These are phyloP conservation scores for Phortica variegata DNA, from an alignment of 1,140 invertebrate genomes.

Conservation along the genomic window DNA sequence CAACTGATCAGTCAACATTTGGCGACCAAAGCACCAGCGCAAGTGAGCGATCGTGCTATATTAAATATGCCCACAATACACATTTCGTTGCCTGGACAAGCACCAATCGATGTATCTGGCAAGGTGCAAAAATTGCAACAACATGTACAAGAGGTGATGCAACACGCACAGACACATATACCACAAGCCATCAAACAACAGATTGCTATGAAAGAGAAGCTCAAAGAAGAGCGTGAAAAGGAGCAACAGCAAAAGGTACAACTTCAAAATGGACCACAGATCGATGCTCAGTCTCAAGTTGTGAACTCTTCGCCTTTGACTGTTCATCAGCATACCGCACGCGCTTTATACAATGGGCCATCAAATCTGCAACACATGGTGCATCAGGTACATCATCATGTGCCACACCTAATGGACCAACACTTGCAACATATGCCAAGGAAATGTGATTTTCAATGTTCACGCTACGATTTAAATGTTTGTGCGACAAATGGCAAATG, in stretches of 20 bases:
- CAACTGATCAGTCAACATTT: too few relatives aligned
- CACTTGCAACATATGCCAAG: constrained; percentile 28
- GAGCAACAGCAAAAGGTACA: constrained; percentile 10
- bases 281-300: background rate
- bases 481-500: constrained; percentile 44
- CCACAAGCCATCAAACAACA: constrained; percentile 33
- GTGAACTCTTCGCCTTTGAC: background rate
- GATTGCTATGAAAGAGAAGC: constrained; percentile 26
- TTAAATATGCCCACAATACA: too few relatives aligned
- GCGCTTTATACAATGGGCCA: constrained; percentile 17
- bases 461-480: constrained; percentile 24
- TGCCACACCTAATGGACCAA: constrained; percentile 19
- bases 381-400: background rate
- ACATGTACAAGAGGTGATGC: constrained; percentile 37
- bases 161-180: constrained; percentile 39
- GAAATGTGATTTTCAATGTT: constrained; percentile 39
- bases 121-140: constrained; percentile 37
- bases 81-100: constrained; percentile 16
- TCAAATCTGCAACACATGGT: background rate
- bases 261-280: constrained; percentile 2
- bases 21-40: too few relatives aligned
- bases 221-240: constrained; percentile 13
- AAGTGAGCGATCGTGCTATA: too few relatives aligned
- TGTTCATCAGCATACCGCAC: constrained; percentile 11
- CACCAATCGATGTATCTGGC: constrained; percentile 25